These are phyloP conservation scores for Rhinoraja longicauda DNA, from an alignment of 2,797 vertebrate species.

Conservation along the genomic window DNA sequence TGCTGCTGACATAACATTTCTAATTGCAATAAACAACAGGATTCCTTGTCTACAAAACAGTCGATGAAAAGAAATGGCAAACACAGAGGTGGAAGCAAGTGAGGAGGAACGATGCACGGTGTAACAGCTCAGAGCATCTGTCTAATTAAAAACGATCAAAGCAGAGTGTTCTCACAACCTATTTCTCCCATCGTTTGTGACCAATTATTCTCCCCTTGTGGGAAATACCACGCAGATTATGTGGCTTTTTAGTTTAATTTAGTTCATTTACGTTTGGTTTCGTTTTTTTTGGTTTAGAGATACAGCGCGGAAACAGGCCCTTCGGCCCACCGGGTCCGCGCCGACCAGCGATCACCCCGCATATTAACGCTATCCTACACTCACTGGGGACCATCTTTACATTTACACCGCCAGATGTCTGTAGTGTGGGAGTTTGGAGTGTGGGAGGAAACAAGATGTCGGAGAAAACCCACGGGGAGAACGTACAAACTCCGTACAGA, in stretches of 20 bases:
- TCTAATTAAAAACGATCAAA: neutral
- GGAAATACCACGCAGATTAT: neutral
- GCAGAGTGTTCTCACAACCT: neutral
- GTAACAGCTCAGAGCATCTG: neutral
- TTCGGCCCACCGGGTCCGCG: too few species aligned
- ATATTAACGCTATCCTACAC: too few species aligned
- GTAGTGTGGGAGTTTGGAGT: too few species aligned
- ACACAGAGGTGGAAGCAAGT: neutral
- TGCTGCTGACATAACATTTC: slow-evolving; percentile 38
- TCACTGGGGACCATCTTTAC: too few species aligned
- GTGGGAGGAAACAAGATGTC: too few species aligned
- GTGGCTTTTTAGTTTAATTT: neutral
- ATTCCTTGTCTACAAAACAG: slow-evolving; percentile 10
- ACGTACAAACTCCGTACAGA: too few species aligned
- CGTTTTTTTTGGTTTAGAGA: too few species aligned
- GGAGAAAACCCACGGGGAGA: too few species aligned
- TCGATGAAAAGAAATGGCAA: slow-evolving; percentile 12
- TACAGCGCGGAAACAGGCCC: too few species aligned
- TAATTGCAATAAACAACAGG: slow-evolving; percentile 24
- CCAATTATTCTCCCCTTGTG: neutral
- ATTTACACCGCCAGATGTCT: too few species aligned
- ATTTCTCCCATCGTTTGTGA: neutral
- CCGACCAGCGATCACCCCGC: too few species aligned
- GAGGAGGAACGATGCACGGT: neutral
- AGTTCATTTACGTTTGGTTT: too few species aligned